Base-by-base conservation (phyloP, 2,113 vertebrate genomes). In the Dasypus novemcinctus region DNA sequence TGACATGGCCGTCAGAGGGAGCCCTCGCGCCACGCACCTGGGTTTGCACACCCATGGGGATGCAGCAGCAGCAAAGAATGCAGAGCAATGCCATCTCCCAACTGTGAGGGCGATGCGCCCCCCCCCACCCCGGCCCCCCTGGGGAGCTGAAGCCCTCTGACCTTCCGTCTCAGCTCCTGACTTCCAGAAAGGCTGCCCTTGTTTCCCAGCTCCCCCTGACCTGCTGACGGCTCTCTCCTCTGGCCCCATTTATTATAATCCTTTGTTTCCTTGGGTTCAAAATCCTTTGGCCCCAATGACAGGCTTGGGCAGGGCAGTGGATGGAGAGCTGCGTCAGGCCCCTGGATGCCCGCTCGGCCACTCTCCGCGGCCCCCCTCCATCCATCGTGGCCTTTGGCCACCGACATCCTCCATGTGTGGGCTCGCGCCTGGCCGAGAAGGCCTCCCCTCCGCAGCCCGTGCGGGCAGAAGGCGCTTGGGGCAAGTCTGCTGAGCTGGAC, bases 111-210 rank as follows among this genome's bases (percentile, higher is more conserved):
- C 63, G 36, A 46, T 1, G n/a, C 12, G 10, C 76, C 41, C 57
- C 18, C 1, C 1, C 8, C 7, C 2, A 14, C 31, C 7, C 38
- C 29, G 27, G 6, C 5, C 2, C 18, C 31, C 11, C 38, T 29
- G 27, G 11, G 41, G 49, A 36, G 61, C 52, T 54, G 72, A 79
- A 21, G 74, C 9, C 36, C 41, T 20, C 29, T 5, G 20, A 23
- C 41, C 90, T 61, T 29, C 29, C 18, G 15, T 13, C 49, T 29
- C 75, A 1, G 21, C 9, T 61, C 23, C 59, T 27, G 41, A 54
- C 4, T 41, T 29, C 4, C 33, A 25, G 1, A 27, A 43, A 21
- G 43, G 14, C 20, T 31, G 29, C 43, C 1, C 23, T 54, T 36
- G 18, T 17, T 38, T 29, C n/a, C 87, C 57, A 9, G 5, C 25